A percentile compares a stretch with the other conserved stretches of the same genome.
phyloP scores from a whole-genome alignment of 1,140 invertebrate genomes.

The Metaphire vulgaris region DNA sequence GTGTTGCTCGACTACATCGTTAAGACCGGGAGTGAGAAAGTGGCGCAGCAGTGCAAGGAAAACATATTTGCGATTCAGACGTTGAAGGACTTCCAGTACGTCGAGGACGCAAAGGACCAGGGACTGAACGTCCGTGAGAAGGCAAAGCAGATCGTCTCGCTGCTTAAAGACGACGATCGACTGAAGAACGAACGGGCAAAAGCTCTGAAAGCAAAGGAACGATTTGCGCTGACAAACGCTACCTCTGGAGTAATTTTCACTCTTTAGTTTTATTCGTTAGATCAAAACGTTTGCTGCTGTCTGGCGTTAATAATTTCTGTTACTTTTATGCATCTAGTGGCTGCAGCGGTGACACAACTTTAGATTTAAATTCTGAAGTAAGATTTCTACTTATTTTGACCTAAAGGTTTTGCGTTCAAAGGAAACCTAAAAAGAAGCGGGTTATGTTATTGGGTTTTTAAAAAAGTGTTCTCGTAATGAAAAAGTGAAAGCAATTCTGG shows the following conservation, averaged over 20 bases:
- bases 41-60: slow-evolving; percentile 93
- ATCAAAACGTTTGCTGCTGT: too few relatives aligned
- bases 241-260: slow-evolving; percentile 33
- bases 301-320: too few relatives aligned
- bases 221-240: slow-evolving; percentile 50
- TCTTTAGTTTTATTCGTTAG: too few relatives aligned
- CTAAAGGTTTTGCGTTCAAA: too few relatives aligned
- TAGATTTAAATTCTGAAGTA: too few relatives aligned
- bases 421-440: too few relatives aligned
- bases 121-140: slow-evolving; percentile 97
- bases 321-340: too few relatives aligned
- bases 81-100: slow-evolving; percentile 91
- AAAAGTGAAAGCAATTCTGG: too few relatives aligned
- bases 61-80: slow-evolving; percentile 99
- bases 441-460: too few relatives aligned
- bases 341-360: too few relatives aligned
- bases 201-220: slow-evolving; percentile 90
- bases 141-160: slow-evolving; percentile 88
- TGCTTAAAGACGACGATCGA: slow-evolving; percentile 93
- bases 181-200: slow-evolving; percentile 89
- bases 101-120: slow-evolving; percentile 97
- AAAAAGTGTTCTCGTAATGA: too few relatives aligned
- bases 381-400: too few relatives aligned
- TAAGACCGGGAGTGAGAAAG: slow-evolving; percentile 92
- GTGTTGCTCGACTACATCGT: slow-evolving; percentile 92